phyloP scores from a whole-genome alignment of 2,888 invertebrate species.

The Polyommatus iphigenia region DNA sequence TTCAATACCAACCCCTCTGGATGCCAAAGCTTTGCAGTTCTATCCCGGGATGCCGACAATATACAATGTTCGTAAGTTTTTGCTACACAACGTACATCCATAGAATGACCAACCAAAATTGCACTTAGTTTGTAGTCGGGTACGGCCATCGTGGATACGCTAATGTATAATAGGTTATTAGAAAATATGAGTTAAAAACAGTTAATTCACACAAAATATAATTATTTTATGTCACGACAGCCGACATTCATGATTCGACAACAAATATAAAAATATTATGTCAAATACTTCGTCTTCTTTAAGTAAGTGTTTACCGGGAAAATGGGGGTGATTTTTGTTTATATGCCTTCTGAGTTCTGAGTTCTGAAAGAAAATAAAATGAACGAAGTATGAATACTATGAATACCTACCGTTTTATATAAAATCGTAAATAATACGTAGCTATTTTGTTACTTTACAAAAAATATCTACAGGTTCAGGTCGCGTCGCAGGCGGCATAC shows the following conservation, averaged over 20 bases:
- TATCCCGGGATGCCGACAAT: slow-evolving; percentile 93
- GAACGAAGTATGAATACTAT: too few relatives aligned
- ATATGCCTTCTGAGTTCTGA: too few relatives aligned
- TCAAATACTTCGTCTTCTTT: too few relatives aligned
- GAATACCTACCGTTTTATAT: too few relatives aligned
- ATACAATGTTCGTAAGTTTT: slow-evolving; percentile 84
- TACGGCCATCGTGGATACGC: slow-evolving; percentile 61
- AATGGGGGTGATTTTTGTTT: too few relatives aligned
- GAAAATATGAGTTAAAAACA: background rate
- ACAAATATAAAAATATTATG: too few relatives aligned
- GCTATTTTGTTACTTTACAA: too few relatives aligned
- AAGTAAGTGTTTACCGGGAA: too few relatives aligned
- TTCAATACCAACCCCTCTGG: slow-evolving; percentile 81
- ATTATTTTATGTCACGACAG: background rate
- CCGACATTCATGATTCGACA: background rate
- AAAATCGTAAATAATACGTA: too few relatives aligned
- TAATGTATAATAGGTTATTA: slow-evolving; percentile 18
- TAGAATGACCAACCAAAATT: slow-evolving; percentile 88
- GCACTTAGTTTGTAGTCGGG: slow-evolving; percentile 89
- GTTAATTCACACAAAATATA: background rate
- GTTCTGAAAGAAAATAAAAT: too few relatives aligned
- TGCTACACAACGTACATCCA: slow-evolving; percentile 91
- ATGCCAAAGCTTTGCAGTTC: slow-evolving; percentile 92
- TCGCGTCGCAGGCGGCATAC: too few relatives aligned
- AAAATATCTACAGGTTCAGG: too few relatives aligned